These are phyloP conservation scores for Gymnorhina tibicen DNA, from an alignment of 2,113 vertebrate genomes.

Conservation along the genomic window DNA sequence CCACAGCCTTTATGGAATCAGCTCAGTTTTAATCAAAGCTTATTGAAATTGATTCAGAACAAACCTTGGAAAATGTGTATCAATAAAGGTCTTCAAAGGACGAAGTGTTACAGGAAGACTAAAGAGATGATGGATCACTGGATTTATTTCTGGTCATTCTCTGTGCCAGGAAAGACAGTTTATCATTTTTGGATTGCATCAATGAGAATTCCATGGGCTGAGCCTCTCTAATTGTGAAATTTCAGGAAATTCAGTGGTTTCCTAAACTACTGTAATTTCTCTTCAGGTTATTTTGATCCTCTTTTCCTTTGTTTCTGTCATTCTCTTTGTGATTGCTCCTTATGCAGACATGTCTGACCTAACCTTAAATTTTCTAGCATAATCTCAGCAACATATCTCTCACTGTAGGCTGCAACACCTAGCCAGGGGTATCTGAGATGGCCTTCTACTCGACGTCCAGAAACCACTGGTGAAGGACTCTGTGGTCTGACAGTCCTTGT, in stretches of 20 bases:
- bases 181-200: background rate
- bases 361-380: background rate
- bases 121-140: background rate
- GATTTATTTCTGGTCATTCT: background rate
- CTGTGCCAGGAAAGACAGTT: background rate
- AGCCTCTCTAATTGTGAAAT: background rate
- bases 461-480: background rate
- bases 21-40: conserved; percentile 4
- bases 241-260: background rate
- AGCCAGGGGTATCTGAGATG: background rate
- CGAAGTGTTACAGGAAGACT: background rate
- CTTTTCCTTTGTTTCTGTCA: background rate
- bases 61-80: background rate
- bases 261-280: background rate
- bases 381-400: background rate
- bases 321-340: background rate
- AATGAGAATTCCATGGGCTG: background rate
- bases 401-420: background rate
- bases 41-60: background rate
- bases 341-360: background rate
- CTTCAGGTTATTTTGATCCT: background rate
- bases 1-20: background rate
- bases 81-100: background rate
- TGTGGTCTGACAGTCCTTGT: background rate
- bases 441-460: background rate